Conservation (phyloP, 2,113 vertebrate species). For the Lasiurus borealis region DNA sequence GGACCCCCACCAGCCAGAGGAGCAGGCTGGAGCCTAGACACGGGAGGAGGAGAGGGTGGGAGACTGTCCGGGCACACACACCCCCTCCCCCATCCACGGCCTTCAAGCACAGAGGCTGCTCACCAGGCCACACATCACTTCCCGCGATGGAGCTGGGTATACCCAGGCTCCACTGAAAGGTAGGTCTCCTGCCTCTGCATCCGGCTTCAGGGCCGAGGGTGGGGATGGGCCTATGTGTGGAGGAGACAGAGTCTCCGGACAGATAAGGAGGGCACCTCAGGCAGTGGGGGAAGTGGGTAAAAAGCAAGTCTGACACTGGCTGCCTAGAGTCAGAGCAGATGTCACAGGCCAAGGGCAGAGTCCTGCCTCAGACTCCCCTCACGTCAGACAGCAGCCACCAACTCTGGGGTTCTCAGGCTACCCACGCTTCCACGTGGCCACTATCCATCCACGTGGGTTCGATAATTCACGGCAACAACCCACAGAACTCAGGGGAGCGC, state of each 20-base stretch:
- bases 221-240: not conserved
- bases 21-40: not conserved
- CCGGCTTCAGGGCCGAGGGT: no score
- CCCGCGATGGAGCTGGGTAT: fast-evolving
- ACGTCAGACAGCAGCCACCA: not conserved
- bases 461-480: not conserved
- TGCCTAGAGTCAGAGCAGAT: not conserved
- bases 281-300: not conserved
- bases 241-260: not conserved
- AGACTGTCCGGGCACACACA: not conserved
- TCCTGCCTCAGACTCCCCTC: not conserved
- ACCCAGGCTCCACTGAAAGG: not conserved
- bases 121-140: not conserved
- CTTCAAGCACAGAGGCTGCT: not conserved
- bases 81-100: not conserved
- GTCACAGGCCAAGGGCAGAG: not conserved
- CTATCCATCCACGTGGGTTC: no score
- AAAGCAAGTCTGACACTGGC: not conserved
- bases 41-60: not conserved
- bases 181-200: not conserved
- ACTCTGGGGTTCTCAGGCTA: not conserved
- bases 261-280: not conserved
- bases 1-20: fast-evolving
- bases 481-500: not conserved
- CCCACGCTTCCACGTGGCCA: not conserved